These are phyloP conservation scores for Scaptodrosophila lebanonensis DNA, from an alignment of 1,140 invertebrate genomes.

Conservation along the genomic window DNA sequence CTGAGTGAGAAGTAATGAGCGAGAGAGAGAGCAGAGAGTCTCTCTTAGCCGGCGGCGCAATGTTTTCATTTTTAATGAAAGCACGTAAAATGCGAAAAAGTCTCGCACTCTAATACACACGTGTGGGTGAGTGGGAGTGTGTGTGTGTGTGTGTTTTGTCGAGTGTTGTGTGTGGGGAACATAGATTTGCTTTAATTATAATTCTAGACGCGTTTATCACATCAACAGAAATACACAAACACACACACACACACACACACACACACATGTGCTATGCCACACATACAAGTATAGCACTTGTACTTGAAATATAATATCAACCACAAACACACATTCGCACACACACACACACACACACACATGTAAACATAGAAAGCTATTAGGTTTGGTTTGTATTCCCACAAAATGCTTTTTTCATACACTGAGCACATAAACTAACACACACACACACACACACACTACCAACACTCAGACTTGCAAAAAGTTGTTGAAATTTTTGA, in stretches of 20 bases:
- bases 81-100: conserved; percentile 73
- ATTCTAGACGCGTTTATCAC: conserved; percentile 74
- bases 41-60: conserved; percentile 46
- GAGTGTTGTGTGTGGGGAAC: no score
- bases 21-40: not conserved
- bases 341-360: not conserved
- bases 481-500: conserved; percentile 51
- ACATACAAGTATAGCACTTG: conserved; percentile 30
- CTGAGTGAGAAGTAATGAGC: no score
- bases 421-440: conserved; percentile 24
- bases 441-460: not conserved
- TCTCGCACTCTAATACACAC: conserved; percentile 18
- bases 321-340: conserved; percentile 10
- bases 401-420: conserved; percentile 71
- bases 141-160: conserved; percentile 9
- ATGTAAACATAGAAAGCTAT: conserved; percentile 19
- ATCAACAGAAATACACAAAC: conserved; percentile 63
- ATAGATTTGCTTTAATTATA: conserved; percentile 75
- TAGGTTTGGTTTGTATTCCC: conserved; percentile 47
- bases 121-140: not conserved
- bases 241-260: conserved; percentile 11
- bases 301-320: conserved; percentile 61
- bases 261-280: not conserved
- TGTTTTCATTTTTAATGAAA: conserved; percentile 76
- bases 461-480: conserved; percentile 7